Evolutionary conservation across 2,888 invertebrate genomes (phyloP), one percentile per base, ranked within the genome.

Genomic region (Dendrolimus houi): DNA sequence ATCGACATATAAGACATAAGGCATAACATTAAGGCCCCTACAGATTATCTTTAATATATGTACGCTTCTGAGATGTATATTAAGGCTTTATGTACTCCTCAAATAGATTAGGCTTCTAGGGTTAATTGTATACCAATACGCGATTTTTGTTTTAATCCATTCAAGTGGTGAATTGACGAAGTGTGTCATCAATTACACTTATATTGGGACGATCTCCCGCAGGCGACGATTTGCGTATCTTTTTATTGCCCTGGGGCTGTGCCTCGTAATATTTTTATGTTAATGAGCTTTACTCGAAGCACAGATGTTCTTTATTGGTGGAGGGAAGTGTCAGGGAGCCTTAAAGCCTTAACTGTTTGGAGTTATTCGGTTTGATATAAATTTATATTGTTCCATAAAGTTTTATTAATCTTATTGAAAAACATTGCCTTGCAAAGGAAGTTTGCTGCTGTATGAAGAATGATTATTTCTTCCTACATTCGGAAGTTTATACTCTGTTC

Each of bases 321-420:
- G 47, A 47, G 47, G 12, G 12, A 47, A 47, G 9, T 47, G 47
- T 12, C 47, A 47, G 47, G 12, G 47, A 47, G 47, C 47, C 47
- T 47, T 47, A 47, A 47, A 47, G 12, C 47, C 47, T 47, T 47
- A 47, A 47, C 47, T 47, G 47, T 29, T 6, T 47, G 47, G 12
- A 47, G 47, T 47, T 47, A 10, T 47, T 47, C 47, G 47, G 47
- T 47, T 47, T 47, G 12, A 47, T 47, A 47, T 47, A 47, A n/a
- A 9, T 41, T 53, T 52, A 52, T 14, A 8, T 55, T 63, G 57
- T 54, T 56, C 29, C 52, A 10, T 52, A 62, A 64, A 60, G 53
- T 58, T 56, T 53, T 65, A 62, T 66, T 58, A 58, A 67, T 54
- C 52, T 55, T 54, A 57, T 47, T 47, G 47, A 47, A 47, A 47